Percentiles rank a stretch among this genome's conserved stretches.
Evolutionary conservation across 2,113 vertebrate species (phyloP).

Genomic region (Antennarius striatus): DNA sequence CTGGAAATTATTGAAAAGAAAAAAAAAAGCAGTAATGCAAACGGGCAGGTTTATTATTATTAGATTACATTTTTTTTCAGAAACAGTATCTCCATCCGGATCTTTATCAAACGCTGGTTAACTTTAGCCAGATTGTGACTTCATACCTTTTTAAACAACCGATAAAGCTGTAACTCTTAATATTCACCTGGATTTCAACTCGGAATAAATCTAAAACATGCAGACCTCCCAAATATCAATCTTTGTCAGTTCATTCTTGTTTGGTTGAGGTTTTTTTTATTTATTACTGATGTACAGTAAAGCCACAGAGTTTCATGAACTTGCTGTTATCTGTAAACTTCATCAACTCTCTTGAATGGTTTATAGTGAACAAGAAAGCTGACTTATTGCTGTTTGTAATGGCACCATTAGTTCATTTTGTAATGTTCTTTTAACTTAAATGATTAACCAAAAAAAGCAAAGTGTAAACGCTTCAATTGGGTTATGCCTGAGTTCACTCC

Average conservation of each 20-base stretch:
- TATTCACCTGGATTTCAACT: constrained; percentile 3
- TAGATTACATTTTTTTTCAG: constrained; percentile 15
- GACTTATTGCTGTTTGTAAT: background rate
- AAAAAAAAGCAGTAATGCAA: constrained; percentile 59
- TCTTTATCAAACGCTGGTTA: constrained; percentile 56
- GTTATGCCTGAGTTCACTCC: background rate
- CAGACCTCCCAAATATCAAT: background rate
- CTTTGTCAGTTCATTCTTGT: too few species aligned
- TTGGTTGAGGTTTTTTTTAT: background rate
- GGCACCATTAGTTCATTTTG: background rate
- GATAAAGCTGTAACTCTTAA: constrained; percentile 17
- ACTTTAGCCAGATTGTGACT: constrained; percentile 18
- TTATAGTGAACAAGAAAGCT: background rate
- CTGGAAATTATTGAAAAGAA: constrained; percentile 69
- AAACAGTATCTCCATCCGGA: constrained; percentile 58
- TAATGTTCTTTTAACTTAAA: background rate
- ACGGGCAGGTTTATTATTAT: constrained; percentile 48
- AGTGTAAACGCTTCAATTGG: background rate
- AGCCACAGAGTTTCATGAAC: too few species aligned
- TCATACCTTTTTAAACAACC: constrained; percentile 4
- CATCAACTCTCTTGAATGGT: background rate
- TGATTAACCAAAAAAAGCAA: background rate
- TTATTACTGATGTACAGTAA: background rate
- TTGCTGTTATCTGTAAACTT: too few species aligned
- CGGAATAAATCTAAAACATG: background rate